Evolutionary conservation across 2,888 invertebrate species (phyloP), one percentile per base, ranked within the genome.

Genomic region (Platycnemis pennipes): DNA sequence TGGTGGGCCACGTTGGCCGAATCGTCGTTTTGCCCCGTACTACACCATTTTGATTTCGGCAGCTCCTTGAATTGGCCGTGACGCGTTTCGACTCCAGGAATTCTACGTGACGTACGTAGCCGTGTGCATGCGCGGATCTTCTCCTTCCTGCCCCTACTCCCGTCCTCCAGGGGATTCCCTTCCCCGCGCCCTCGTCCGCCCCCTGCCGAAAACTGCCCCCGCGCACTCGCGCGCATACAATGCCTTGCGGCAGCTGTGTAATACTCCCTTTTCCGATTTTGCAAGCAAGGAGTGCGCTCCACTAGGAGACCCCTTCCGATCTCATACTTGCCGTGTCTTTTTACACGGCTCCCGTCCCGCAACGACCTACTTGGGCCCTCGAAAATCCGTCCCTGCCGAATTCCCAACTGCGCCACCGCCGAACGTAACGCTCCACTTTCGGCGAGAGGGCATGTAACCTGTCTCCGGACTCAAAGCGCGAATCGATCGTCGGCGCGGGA

Each of bases 191-290:
- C 63, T 49, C n/a, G 8, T 13, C 53, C 63, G 42, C 91, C 63
- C 91, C 63, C 91, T 16, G 42, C 91, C 91, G 44, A 56, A 56
- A 87, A n/a, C 87, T 46, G 26, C 63, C 42, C 91, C 63, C 63
- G 91, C 91, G 91, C 91, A 91, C 91, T 69, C 91, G 22, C 91
- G 91, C 91, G 91, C 91, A 91, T 91, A 63, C 91, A 91, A 89
- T 63, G 53, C 56, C 89, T 56, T 56, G 91, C 44, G 63, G 91
- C 63, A 42, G 91, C 63, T 37, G 91, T 91, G 91, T 91, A 91
- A 91, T 91, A 91, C 63, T 89, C 89, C 89, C 89, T 89, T 56
- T 91, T 44, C 63, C 63, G 63, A 42, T 63, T 37, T 77, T 91
- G 63, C 91, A 69, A 91, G 91, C 91, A 91, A 91, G 63, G n/a